phyloP scores from a whole-genome alignment of 2,888 invertebrate genomes.

The Alloscopus bannaensis region DNA sequence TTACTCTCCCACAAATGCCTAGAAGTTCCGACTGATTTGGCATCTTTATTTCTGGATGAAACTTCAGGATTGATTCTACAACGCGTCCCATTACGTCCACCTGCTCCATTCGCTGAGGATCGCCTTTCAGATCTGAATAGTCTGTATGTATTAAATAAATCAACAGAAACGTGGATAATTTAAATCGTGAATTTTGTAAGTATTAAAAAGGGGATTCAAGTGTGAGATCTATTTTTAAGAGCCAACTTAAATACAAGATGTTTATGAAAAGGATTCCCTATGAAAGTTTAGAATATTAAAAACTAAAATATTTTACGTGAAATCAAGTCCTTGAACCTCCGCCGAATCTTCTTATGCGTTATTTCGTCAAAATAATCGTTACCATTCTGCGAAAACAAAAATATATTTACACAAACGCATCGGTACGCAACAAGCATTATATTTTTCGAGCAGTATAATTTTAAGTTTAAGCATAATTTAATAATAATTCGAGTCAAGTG shows the following conservation, averaged over 20 bases:
- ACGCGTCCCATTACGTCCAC: conserved; percentile 85
- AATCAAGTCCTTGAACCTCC: conserved; percentile 89
- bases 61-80: conserved; percentile 79
- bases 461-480: no score
- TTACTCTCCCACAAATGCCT: conserved; percentile 91
- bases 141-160: no score
- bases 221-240: conserved; percentile 6
- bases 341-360: conserved; percentile 61
- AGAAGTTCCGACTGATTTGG: conserved; percentile 87
- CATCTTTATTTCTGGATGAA: conserved; percentile 82
- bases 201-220: conserved; percentile 15
- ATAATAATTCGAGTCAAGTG: no score
- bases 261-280: no score
- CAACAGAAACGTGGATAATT: conserved; percentile 77
- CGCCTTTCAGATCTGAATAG: conserved; percentile 86
- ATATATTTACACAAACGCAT: no score
- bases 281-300: no score
- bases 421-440: no score
- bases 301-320: conserved; percentile 94
- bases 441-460: no score
- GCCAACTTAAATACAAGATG: no score
- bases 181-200: neutral
- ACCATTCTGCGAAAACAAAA: conserved; percentile 45
- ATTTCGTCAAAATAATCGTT: conserved; percentile 69
- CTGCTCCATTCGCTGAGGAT: conserved; percentile 86